Evolutionary conservation across 2,797 vertebrate species (phyloP).

Genomic region (Chrysocyon brachyurus): DNA sequence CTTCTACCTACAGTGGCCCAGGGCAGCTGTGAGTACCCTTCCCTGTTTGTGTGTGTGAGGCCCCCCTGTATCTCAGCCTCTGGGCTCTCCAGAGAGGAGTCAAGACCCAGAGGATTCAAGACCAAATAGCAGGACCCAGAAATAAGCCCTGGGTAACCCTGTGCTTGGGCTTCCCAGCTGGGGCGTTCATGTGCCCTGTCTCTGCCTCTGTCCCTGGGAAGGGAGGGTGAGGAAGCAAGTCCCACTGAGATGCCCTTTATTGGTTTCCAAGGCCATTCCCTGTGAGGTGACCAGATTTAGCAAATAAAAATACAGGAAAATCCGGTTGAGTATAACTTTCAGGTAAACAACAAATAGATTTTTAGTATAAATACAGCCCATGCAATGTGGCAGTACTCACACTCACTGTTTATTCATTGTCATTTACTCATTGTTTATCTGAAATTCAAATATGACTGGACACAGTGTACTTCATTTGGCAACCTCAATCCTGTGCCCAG

Average conservation of each 20-base stretch:
- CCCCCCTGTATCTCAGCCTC: background rate
- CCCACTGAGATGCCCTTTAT: background rate
- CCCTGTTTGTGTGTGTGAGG: background rate
- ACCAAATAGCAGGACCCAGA: background rate
- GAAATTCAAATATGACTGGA: background rate
- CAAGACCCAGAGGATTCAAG: background rate
- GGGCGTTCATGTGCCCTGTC: background rate
- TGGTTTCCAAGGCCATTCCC: background rate
- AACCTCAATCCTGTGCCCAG: no score
- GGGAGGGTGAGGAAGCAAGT: background rate
- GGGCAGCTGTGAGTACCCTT: constrained; percentile 92
- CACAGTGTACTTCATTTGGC: background rate
- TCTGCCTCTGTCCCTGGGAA: background rate
- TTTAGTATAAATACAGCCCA: background rate
- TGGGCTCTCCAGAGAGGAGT: background rate
- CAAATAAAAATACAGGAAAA: background rate
- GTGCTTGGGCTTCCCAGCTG: background rate
- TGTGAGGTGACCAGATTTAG: background rate
- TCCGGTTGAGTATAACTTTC: background rate
- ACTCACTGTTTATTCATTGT: background rate
- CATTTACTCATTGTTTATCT: background rate
- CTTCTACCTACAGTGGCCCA: constrained; percentile 89
- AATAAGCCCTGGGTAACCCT: background rate
- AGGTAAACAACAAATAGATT: background rate
- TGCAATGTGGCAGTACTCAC: background rate